phyloP scores from a whole-genome alignment of 92 coral and sea anemone species.

The Pocillopora grandis region DNA sequence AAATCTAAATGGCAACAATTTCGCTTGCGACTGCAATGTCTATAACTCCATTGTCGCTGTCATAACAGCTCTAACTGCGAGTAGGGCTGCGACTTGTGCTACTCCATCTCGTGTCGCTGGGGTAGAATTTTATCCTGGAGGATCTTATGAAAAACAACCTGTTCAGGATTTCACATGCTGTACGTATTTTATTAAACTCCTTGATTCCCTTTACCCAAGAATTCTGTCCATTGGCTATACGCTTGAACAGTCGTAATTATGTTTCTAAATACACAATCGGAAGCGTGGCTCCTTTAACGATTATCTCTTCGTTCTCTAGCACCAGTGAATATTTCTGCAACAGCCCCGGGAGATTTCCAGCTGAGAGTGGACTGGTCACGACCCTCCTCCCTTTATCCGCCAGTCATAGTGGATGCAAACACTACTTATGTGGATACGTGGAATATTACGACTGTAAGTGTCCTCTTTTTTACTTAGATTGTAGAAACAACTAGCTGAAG shows the following conservation, averaged over 20 bases:
- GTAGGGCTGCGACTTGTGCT: conserved; percentile 68
- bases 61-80: conserved; percentile 46
- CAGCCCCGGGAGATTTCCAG: conserved; percentile 87
- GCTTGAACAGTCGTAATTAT: not conserved
- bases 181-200: conserved; percentile 43
- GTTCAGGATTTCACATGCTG: conserved; percentile 91
- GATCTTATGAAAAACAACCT: conserved; percentile 59
- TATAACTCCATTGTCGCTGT: conserved; percentile 82
- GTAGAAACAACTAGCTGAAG: not conserved
- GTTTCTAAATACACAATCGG: not conserved
- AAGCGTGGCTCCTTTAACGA: no score
- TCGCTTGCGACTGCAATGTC: conserved; percentile 94
- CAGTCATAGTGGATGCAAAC: conserved; percentile 50
- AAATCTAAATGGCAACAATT: conserved; percentile 66
- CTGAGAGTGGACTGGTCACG: conserved; percentile 76
- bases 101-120: conserved; percentile 79
- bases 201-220: not conserved
- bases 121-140: conserved; percentile 70
- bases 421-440: conserved; percentile 55
- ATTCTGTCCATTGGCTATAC: not conserved
- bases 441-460: conserved; percentile 54
- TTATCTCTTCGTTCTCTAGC: conserved; percentile 42
- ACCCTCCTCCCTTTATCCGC: conserved; percentile 74
- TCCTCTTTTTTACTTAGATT: not conserved
- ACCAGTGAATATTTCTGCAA: conserved; percentile 75